A percentile compares a stretch with the other conserved stretches of the same genome.
phyloP scores from a whole-genome alignment of 1,140 invertebrate species.

The Lucilia sericata region DNA sequence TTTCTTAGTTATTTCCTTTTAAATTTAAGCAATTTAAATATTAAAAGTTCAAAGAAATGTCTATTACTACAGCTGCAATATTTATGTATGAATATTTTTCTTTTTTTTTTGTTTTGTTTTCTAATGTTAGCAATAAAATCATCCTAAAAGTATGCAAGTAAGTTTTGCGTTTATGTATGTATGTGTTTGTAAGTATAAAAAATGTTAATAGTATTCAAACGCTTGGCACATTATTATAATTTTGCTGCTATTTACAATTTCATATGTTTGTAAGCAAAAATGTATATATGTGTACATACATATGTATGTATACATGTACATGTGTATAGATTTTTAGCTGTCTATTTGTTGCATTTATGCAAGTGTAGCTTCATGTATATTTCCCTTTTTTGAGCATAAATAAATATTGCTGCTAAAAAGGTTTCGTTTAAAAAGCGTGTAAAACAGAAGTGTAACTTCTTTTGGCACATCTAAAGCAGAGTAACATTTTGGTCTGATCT shows the following conservation, averaged over 20 bases:
- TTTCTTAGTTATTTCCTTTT: no score
- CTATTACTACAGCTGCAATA: background rate
- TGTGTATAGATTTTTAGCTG: no score
- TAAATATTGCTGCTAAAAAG: no score
- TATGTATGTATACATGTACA: background rate
- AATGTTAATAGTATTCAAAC: background rate
- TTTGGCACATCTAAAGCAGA: no score
- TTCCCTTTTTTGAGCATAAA: no score
- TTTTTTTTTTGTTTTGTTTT: no score
- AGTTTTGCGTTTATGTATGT: no score
- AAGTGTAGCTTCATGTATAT: background rate
- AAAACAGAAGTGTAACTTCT: background rate
- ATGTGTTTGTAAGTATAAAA: background rate
- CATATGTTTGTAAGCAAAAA: background rate
- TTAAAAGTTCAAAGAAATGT: constrained; percentile 15
- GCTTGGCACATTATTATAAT: constrained; percentile 12
- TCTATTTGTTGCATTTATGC: no score
- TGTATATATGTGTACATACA: background rate
- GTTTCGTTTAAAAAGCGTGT: background rate
- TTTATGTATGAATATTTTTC: background rate
- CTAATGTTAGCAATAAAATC: background rate
- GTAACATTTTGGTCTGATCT: no score
- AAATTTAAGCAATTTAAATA: background rate
- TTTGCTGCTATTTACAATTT: background rate
- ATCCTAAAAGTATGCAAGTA: constrained; percentile 19